Conservation (phyloP, 1,140 invertebrate species). For the Zaprionus lachaisei region DNA sequence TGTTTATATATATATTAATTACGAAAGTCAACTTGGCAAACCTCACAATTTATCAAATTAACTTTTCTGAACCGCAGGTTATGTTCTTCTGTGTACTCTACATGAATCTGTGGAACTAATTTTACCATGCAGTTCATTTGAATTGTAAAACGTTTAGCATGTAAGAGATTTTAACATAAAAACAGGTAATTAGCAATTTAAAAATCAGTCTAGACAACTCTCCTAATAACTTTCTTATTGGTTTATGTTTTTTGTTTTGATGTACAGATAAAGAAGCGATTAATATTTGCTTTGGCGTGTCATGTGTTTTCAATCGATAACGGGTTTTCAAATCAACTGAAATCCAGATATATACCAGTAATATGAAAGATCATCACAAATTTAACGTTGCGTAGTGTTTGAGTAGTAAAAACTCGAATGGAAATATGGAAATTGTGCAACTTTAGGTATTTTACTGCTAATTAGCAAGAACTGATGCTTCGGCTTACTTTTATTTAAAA, state of each 20-base stretch:
- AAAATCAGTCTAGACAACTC: not conserved
- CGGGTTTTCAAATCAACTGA: not conserved
- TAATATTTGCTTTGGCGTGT: not conserved
- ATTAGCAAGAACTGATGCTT: not conserved
- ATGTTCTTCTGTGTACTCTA: not conserved
- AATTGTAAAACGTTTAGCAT: not conserved
- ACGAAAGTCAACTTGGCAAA: not conserved
- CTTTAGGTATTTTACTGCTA: not conserved
- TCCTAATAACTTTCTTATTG: not conserved
- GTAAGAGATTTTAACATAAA: not conserved
- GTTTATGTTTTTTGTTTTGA: not conserved
- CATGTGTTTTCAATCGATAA: not conserved
- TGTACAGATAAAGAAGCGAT: not conserved
- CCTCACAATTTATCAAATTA: not conserved
- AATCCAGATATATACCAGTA: not conserved
- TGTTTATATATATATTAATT: not conserved
- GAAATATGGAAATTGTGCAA: conserved; percentile 1
- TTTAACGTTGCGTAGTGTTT: not conserved
- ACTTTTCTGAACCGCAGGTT: not conserved
- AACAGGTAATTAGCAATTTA: not conserved
- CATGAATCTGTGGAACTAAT: not conserved
- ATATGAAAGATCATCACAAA: too few relatives aligned
- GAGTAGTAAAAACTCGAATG: not conserved
- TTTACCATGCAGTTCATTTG: not conserved
- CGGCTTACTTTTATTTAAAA: not conserved